Percentiles rank a stretch among this genome's conserved stretches.
Conservation (phyloP, 2,888 invertebrate species). For the Drosophila rubida region DNA sequence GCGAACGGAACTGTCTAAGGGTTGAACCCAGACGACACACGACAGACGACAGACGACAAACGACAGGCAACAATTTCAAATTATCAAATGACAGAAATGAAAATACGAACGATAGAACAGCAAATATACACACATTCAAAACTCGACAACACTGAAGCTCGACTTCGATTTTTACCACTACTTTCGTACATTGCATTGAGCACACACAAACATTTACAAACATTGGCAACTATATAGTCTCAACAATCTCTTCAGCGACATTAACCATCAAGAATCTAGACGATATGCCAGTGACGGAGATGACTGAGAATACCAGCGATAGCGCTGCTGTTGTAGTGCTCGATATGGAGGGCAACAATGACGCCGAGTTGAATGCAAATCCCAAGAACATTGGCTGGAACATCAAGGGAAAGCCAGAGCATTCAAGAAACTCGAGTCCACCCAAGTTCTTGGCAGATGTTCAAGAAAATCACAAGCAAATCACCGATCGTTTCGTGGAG, state of each 20-base stretch:
- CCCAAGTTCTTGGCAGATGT: conserved; percentile 31
- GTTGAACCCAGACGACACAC: conserved; percentile 24
- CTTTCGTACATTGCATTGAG: conserved; percentile 1
- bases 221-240: background rate
- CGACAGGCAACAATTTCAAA: conserved; percentile 17
- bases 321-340: background rate
- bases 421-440: background rate
- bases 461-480: conserved; percentile 54
- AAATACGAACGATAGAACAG: conserved; percentile 10
- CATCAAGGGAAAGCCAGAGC: background rate
- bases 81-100: conserved; percentile 15
- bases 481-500: conserved; percentile 57
- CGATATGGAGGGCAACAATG: conserved; percentile 3
- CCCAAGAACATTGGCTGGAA: conserved; percentile 49
- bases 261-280: conserved; percentile 1
- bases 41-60: conserved; percentile 20
- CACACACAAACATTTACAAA: conserved; percentile 12
- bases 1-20: conserved; percentile 34
- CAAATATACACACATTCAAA: conserved; percentile 1
- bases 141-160: conserved; percentile 10
- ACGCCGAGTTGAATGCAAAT: background rate
- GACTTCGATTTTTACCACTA: conserved; percentile 12
- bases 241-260: conserved; percentile 1
- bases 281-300: conserved; percentile 35
- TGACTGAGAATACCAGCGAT: conserved; percentile 3